Evolutionary conservation across 30 jellyfish, hydroid and myxozoan species (phyloP).

Genomic region (Euphysa ruthae): DNA sequence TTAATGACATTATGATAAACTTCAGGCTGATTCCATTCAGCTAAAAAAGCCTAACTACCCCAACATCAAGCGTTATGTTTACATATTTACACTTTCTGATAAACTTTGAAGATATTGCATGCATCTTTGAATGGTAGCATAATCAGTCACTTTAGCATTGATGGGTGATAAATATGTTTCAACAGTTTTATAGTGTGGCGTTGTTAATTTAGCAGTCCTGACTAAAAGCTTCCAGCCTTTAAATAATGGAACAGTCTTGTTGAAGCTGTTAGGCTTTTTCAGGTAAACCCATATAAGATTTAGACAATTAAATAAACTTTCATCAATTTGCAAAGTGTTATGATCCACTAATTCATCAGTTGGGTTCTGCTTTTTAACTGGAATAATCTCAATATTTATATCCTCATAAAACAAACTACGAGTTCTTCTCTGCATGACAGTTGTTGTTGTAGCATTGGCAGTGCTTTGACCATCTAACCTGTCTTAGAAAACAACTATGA

Average conservation of each 20-base stretch:
- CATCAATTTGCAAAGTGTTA: too few species aligned
- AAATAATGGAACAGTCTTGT: background rate
- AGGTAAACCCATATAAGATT: background rate
- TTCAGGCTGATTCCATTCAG: constrained; percentile 32
- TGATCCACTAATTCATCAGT: too few species aligned
- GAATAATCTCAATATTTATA: too few species aligned
- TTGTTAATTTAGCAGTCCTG: background rate
- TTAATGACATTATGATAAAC: constrained; percentile 22
- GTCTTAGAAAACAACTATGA: constrained; percentile 22
- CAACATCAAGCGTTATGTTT: constrained; percentile 36
- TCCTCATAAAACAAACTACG: too few species aligned
- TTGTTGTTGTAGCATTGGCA: too few species aligned
- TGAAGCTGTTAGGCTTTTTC: background rate
- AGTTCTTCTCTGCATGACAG: too few species aligned
- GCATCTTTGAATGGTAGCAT: constrained; percentile 16
- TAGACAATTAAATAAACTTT: background rate
- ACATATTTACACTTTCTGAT: constrained; percentile 7
- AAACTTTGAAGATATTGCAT: background rate
- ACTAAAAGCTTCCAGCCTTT: background rate
- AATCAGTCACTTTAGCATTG: constrained; percentile 36
- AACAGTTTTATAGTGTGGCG: constrained; percentile 1
- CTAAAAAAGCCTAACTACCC: constrained; percentile 31
- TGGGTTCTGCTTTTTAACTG: too few species aligned
- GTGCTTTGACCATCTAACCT: too few species aligned
- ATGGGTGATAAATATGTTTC: constrained; percentile 32